Base-by-base conservation (phyloP, 2,888 invertebrate genomes). In the Heliconius aoede region DNA sequence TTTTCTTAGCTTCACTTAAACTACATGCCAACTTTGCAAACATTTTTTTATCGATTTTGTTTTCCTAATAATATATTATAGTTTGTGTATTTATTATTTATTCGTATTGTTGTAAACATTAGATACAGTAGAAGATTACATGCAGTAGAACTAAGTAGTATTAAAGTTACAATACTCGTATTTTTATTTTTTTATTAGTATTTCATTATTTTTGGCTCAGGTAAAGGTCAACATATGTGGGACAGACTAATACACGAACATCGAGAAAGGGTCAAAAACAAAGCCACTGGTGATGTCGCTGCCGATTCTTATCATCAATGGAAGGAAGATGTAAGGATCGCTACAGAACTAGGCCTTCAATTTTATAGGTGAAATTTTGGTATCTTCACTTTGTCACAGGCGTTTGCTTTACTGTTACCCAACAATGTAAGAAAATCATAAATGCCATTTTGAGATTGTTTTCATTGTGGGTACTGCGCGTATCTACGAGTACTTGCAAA, bases 171-270 rank as follows among this genome's bases (percentile, higher is more conserved):
- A n/a, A n/a, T n/a, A n/a, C n/a, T n/a, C n/a, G n/a, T n/a, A n/a
- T n/a, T n/a, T n/a, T n/a, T n/a, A n/a, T n/a, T n/a, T n/a, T n/a
- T n/a, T n/a, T n/a, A n/a, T n/a, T 26, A 61, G 4, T 28, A 61
- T 3, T 61, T 8, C 13, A 8, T 13, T 7, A 61, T 24, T 60
- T 24, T 28, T 3, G 21, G 11, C 13, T n/a, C n/a, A 96, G 96
- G 94, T 40, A 95, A 95, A 86, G 91, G 92, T 0, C 91, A 91
- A 81, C 95, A 90, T 83, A 90, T 95, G 4, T 95, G 95, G 95
- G 95, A 96, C 82, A 81, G 84, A 18, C 86, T 89, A 76, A 83
- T 85, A 0, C 92, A 91, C 74, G 61, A 73, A 21, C 11, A 60
- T 0, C 83, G 84, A 0, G 78, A 74, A 0, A 1, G 58, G 0